Percentiles rank a stretch among this genome's conserved stretches.
Conservation (phyloP, 2,113 vertebrate species). For the Barnardius zonarius region DNA sequence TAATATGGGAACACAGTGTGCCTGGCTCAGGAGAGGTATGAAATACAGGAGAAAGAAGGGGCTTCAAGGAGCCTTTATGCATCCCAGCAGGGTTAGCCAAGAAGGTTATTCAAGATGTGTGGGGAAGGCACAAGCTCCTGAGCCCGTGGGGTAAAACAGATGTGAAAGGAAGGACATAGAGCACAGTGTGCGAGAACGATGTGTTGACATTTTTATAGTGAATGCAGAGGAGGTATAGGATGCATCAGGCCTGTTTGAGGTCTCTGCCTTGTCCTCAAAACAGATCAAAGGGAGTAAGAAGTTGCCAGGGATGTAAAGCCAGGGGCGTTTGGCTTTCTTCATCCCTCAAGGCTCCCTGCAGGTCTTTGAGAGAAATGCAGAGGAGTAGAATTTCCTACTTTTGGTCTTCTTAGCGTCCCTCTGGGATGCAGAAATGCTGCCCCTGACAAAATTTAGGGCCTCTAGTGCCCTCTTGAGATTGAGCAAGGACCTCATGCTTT, state of each 20-base stretch:
- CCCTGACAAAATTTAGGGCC: neutral
- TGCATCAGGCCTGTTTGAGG: neutral
- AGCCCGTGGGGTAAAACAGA: neutral
- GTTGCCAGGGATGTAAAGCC: neutral
- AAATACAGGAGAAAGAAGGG: conserved; percentile 27
- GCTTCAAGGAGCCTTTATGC: neutral
- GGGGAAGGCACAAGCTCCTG: neutral
- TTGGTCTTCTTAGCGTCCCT: neutral
- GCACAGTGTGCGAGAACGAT: neutral
- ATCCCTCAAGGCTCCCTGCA: neutral
- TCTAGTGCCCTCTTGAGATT: neutral
- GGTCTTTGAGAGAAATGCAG: neutral
- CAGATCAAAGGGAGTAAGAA: neutral
- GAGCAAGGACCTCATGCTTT: neutral
- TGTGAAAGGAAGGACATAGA: neutral
- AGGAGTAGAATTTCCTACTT: neutral
- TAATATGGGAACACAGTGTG: conserved; percentile 44
- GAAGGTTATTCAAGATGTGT: conserved; percentile 19
- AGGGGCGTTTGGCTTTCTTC: neutral
- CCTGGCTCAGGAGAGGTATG: conserved; percentile 44
- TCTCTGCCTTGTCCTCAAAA: neutral
- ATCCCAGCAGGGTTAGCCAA: neutral
- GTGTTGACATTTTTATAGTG: neutral
- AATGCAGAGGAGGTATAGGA: neutral
- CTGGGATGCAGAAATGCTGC: neutral